Evolutionary conservation across 2,797 vertebrate species (phyloP), one percentile per base, ranked within the genome.

Genomic region (Characodon lateralis): DNA sequence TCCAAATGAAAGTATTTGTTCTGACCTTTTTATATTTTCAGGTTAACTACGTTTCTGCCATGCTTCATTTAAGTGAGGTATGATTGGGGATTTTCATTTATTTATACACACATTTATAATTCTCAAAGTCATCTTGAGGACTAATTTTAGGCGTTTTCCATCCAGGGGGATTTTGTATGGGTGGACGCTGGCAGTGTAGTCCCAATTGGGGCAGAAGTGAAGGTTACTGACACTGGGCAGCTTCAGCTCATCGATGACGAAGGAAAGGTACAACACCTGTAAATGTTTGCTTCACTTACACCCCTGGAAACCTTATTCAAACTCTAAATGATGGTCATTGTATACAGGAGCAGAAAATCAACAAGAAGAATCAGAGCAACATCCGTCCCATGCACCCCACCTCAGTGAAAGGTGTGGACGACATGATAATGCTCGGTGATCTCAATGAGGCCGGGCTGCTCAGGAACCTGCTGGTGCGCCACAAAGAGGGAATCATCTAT

Each of bases 151-250:
- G 50, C 35, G 56, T 72, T 84, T 73, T 1, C 1, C 2, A 56
- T 43, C 59, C 79, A 99, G 98, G 98, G 98, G 31, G 98, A 99
- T 84, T 96, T 97, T 58, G 97, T 99, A 31, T 99, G 98, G 98
- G 88, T 99, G 91, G 95, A 98, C 61, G 76, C 92, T 1, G 88
- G 93, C 51, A 12, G 28, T 0, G 93, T 88, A 28, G 94, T 99
- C 55, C 95, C 96, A 0, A 96, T 99, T 0, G 98, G 98, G 35
- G 98, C 97, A 2, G 89, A 97, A 86, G 95, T 99, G 80, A 95
- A 93, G 77, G 92, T 97, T 71, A 89, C 95, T 8, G 95, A 96
- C 68, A 95, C 94, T 0, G 96, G 97, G 74, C 95, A 96, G 80
- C 89, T 97, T 39, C 91, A 96, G 86, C 89, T 99, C 82, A 92